Evolutionary conservation across 2,797 vertebrate species (phyloP), one percentile per base, ranked within the genome.

Genomic region (Sebastes trivittatus): DNA sequence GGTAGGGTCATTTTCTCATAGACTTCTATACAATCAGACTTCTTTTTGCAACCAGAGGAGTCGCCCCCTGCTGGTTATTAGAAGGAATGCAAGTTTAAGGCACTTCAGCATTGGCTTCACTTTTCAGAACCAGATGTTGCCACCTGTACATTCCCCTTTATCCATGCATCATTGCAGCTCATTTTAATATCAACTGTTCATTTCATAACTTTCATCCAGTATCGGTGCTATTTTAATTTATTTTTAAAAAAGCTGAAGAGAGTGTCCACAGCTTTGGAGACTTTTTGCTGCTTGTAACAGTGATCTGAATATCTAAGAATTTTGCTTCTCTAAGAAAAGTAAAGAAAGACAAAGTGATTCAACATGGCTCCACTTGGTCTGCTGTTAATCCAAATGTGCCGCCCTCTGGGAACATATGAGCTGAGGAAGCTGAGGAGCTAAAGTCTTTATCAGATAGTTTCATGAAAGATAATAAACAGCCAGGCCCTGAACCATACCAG

Each of bases 331-430:
- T 86, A 84, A 85, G 89, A 94, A 94, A 90, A 94, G 92, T 93
- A 93, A 95, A 83, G 79, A 95, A 80, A 68, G 75, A 93, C 59
- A 78, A 77, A 77, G 70, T 61, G 78, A 82, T 87, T 85, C 75
- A 94, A 90, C 84, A 77, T 94, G 95, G 95, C 95, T 97, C 95
- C 96, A 95, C 93, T 95, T 94, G 93, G 94, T 97, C 96, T 93
- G 95, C 95, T 94, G 64, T 77, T 84, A 90, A 90, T 95, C 92
- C 93, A 96, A 86, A 94, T 93, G 84, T 67, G 87, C 93, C 95
- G 94, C 95, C 95, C 94, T 95, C 92, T 92, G 91, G 95, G 92
- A 96, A 95, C 94, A 85, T 52, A 86, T 88, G 93, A 89, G 90
- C 90, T 84, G 91, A 82, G 75, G 81, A 86, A 92, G 82, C 85